Evolutionary conservation across 1,140 invertebrate species (phyloP).

Genomic region (Pseudomyrmex dendroicus): DNA sequence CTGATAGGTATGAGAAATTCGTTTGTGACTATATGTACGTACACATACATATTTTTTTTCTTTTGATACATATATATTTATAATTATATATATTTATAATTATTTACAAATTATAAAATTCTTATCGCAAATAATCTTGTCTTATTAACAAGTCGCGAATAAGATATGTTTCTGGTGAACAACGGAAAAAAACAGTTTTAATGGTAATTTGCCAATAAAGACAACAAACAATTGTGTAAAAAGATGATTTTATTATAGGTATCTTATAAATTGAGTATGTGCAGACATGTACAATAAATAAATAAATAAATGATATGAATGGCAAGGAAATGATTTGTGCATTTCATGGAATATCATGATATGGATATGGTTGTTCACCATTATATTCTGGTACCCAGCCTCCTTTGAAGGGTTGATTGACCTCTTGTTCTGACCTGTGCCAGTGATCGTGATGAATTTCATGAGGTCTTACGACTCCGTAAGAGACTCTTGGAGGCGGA

Average conservation of each 20-base stretch:
- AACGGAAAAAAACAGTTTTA: not conserved
- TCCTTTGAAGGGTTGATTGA: constrained; percentile 80
- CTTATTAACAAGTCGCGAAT: not conserved
- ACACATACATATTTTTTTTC: not conserved
- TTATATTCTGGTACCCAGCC: constrained; percentile 80
- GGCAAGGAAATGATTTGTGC: constrained; percentile 1
- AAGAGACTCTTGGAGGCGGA: constrained; percentile 82
- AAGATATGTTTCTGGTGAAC: not conserved
- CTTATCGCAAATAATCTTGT: not conserved
- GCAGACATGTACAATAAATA: constrained; percentile 64
- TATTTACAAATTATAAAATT: constrained; percentile 57
- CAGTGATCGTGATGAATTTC: constrained; percentile 84
- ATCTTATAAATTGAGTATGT: not conserved
- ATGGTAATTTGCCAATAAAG: not conserved
- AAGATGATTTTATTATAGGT: constrained; percentile 50
- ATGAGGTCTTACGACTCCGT: constrained; percentile 83
- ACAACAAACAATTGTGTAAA: constrained; percentile 8
- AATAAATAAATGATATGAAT: constrained; percentile 71
- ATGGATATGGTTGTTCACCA: constrained; percentile 78
- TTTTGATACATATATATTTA: constrained; percentile 31
- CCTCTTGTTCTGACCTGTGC: constrained; percentile 84
- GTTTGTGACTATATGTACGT: constrained; percentile 45
- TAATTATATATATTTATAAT: constrained; percentile 40
- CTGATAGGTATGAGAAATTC: constrained; percentile 59
- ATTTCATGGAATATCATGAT: constrained; percentile 78